Evolutionary conservation across 2,888 invertebrate genomes (phyloP).

Genomic region (Allolobophora icterica): DNA sequence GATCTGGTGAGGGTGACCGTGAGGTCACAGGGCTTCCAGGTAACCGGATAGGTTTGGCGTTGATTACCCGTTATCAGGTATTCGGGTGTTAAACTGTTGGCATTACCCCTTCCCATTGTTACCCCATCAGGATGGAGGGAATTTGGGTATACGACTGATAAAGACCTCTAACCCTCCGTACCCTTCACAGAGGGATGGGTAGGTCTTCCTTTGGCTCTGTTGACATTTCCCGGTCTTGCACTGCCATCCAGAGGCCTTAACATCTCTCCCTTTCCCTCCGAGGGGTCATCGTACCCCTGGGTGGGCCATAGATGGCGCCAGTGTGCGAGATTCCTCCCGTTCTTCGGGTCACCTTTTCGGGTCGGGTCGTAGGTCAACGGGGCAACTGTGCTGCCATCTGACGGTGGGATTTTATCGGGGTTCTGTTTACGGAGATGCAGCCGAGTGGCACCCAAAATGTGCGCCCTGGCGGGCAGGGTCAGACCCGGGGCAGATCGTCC

Average conservation of each 20-base stretch:
- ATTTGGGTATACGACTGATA: too few relatives aligned
- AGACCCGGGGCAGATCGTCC: not conserved
- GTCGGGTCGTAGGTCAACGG: not conserved
- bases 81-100: not conserved
- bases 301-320: not conserved
- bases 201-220: constrained; percentile 2
- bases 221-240: not conserved
- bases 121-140: too few relatives aligned
- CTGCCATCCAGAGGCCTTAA: not conserved
- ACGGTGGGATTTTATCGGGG: not conserved
- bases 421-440: not conserved
- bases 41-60: not conserved
- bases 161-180: too few relatives aligned
- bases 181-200: too few relatives aligned
- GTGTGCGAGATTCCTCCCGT: not conserved
- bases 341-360: not conserved
- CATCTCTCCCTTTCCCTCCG: not conserved
- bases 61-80: not conserved
- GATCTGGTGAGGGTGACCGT: too few relatives aligned
- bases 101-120: not conserved
- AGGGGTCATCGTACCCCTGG: not conserved
- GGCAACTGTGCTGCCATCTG: not conserved
- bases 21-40: too few relatives aligned
- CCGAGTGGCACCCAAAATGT: not conserved
- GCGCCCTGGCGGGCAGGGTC: too few relatives aligned